A percentile compares a stretch with the other conserved stretches of the same genome.
Conservation (phyloP, 2,888 invertebrate species). For the Ichneumoninae sp. region DNA sequence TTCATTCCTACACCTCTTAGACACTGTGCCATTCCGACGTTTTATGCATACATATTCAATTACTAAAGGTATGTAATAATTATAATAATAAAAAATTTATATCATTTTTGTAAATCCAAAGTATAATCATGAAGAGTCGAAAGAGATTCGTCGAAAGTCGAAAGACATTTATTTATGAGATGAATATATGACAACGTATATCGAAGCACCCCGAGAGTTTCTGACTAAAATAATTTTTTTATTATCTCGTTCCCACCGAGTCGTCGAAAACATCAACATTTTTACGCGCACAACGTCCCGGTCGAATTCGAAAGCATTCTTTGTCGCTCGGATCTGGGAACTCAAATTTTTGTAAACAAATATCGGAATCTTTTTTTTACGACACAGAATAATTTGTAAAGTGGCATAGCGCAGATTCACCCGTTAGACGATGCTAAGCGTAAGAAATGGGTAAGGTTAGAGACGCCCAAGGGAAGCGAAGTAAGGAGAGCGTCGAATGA, state of each 20-base stretch:
- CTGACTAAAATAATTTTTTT: background rate
- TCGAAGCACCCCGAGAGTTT: background rate
- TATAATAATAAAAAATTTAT: no score
- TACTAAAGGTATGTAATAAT: no score
- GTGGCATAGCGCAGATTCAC: conserved; percentile 33
- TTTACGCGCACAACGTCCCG: no score
- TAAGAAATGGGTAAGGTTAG: conserved; percentile 81
- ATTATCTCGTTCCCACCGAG: background rate
- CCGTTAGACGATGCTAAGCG: conserved; percentile 73
- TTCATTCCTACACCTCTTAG: background rate
- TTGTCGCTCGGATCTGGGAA: background rate
- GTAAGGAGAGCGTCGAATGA: conserved; percentile 74
- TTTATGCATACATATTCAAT: background rate
- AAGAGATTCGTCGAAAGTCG: no score
- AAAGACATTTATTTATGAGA: no score
- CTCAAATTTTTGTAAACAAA: background rate
- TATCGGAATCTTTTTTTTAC: background rate
- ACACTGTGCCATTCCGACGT: background rate
- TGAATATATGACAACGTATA: background rate
- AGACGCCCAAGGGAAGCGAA: conserved; percentile 76
- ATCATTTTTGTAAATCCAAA: no score
- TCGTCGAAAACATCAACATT: no score
- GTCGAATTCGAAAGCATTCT: no score
- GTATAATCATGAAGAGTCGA: background rate
- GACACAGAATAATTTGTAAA: background rate